Base-by-base conservation (phyloP, 2,113 vertebrate species). In the Oxygymnocypris stewartii region DNA sequence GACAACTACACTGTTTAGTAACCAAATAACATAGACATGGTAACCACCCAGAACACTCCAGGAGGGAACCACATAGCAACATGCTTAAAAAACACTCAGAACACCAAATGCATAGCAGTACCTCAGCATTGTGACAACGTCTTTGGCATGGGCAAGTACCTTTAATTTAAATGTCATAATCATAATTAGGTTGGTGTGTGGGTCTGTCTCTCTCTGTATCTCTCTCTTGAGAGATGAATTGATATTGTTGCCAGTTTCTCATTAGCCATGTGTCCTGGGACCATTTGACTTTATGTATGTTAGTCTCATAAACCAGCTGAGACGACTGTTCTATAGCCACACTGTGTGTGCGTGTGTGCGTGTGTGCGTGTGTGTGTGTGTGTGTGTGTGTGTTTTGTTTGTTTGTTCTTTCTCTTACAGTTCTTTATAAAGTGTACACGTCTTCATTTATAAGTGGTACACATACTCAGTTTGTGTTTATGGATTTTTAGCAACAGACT, bases 231-330 rank as follows among this genome's bases (percentile, higher is more conserved):
- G 84, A 67, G 1, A 51, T 47, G 23, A 61, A 69, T 16, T 85
- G 75, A 85, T 67, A 78, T 67, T 23, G 20, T 82, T 89, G 92
- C 90, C 91, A 91, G 91, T 90, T 92, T 91, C 92, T 91, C 89
- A 91, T 90, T 92, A 92, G 91, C 92, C 91, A 76, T 76, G 92
- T 89, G 49, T 83, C 54, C 74, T 85, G 73, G 73, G 84, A 61
- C 54, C 23, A 74, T 78, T 61, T 63, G 49, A 47, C 71, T 59
- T 75, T 78, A 35, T 85, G 74, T 49, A 65, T 85, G 54, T 20
- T 37, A 31, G 25, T 59, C 42, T 57, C 4, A 49, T 28, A 18
- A 44, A 20, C 51, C 12, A 44, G 25, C 10, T 31, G 28, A 44
- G 18, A 44, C 11, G 25, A 63, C 35, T 83, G n/a, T 71, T 47